Evolutionary conservation across 1,140 invertebrate species (phyloP).

Genomic region (Caenorhabditis inopinata): DNA sequence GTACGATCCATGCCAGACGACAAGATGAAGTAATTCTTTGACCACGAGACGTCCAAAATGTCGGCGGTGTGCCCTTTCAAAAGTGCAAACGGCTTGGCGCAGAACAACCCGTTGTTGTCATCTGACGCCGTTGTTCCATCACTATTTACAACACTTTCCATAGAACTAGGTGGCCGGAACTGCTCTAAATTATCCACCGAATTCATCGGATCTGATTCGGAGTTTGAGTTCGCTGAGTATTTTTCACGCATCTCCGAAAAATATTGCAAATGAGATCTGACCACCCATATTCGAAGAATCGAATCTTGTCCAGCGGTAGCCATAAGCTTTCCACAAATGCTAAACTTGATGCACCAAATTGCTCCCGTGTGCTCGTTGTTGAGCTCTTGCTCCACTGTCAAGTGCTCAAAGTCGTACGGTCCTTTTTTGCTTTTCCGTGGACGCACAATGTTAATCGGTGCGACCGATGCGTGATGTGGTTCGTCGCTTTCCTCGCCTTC

Average conservation of each 20-base stretch:
- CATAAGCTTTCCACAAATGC: slow-evolving; percentile 73
- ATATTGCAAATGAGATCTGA: slow-evolving; percentile 72
- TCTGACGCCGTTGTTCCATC: not conserved
- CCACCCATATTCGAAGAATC: slow-evolving; percentile 87
- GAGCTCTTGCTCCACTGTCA: slow-evolving; percentile 68
- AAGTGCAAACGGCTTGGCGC: slow-evolving; percentile 83
- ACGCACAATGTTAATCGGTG: slow-evolving; percentile 10
- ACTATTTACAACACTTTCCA: slow-evolving; percentile 12
- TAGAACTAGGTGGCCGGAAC: not conserved
- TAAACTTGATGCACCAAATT: slow-evolving; percentile 99
- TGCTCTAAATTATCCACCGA: not conserved
- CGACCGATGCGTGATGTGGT: not conserved
- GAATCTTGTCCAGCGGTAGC: slow-evolving; percentile 94
- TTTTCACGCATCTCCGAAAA: slow-evolving; percentile 35
- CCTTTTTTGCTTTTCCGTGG: slow-evolving; percentile 41
- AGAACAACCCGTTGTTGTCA: slow-evolving; percentile 71
- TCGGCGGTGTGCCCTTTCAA: slow-evolving; percentile 85
- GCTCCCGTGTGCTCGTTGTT: slow-evolving; percentile 81
- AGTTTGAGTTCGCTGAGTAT: not conserved
- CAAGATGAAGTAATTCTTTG: slow-evolving; percentile 94
- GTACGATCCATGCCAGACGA: slow-evolving; percentile 98
- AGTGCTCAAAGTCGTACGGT: slow-evolving; percentile 33
- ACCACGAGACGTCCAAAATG: slow-evolving; percentile 92
- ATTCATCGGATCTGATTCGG: slow-evolving; percentile 11
- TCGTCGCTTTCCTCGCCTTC: slow-evolving; percentile 30